Base-by-base conservation (phyloP, 2,888 invertebrate genomes). In the Rutpela maculata region DNA sequence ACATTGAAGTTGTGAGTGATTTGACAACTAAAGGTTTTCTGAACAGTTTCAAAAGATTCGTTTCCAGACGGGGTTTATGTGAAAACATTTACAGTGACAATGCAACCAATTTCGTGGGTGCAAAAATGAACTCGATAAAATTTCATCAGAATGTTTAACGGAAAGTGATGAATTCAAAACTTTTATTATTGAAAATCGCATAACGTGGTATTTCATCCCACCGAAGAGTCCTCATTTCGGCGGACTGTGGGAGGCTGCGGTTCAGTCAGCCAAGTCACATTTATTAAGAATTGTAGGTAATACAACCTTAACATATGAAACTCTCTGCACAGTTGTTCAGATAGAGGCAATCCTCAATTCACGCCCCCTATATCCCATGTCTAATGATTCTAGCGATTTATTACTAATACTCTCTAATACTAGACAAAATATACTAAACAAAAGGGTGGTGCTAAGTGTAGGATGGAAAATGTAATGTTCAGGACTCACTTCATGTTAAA, bases 31-130 rank as follows among this genome's bases (percentile, higher is more conserved):
- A 59, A 35, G 18, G 17, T 7, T 70, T 71, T 60, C 31, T 71
- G 0, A 15, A 17, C 4, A 60, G 59, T 10, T 19, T 71, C 5
- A 57, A 59, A 60, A 57, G 57, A 12, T 71, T 71, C 31, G 35
- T 71, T 1, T 12, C 31, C 1, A n/a, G 71, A n/a, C 26, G 71
- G 15, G 57, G 71, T 17, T 15, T 60, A n/a, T 60, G 60, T 18
- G 17, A n/a, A 11, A 6, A 60, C 17, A 35, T 71, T 31, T 71
- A 17, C 10, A 17, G 17, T 35, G 57, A 71, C 18, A 71, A 71
- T 31, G 59, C 19, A 35, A 60, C 59, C 0, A 71, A 71, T 19
- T 71, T 71, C 18, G 71, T 71, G 11, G 71, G 57, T 1, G 71
- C 57, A 9, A 7, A 1, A 71, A 71, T 1, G 35, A 59, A 22